phyloP scores from a whole-genome alignment of 37 sponge, comb jelly and placozoan species.

The Lycopodina hypogea region DNA sequence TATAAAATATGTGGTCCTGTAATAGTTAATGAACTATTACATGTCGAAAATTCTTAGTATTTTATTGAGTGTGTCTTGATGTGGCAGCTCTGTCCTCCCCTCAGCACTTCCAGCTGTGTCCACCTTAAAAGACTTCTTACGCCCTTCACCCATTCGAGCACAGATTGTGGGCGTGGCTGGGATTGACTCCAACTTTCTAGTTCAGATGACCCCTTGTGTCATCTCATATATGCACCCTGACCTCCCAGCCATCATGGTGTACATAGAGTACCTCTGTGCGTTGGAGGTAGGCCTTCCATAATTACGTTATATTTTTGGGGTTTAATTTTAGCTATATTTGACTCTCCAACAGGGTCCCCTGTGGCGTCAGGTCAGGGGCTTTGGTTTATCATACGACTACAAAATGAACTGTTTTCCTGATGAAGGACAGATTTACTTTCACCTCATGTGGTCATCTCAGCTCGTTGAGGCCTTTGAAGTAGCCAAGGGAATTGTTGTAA shows the following conservation, averaged over 20 bases:
- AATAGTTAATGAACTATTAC: too few relatives aligned
- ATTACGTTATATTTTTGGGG: neutral
- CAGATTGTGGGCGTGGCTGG: conserved; percentile 66
- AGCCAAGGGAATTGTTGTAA: conserved; percentile 74
- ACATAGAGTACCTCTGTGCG: conserved; percentile 76
- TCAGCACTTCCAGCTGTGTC: conserved; percentile 7
- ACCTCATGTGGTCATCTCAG: conserved; percentile 71
- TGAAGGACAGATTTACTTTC: conserved; percentile 64
- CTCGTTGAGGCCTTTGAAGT: conserved; percentile 75
- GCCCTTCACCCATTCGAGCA: neutral
- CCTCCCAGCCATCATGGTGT: conserved; percentile 73
- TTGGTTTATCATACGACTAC: conserved; percentile 93
- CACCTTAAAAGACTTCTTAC: conserved; percentile 9
- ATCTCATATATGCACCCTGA: conserved; percentile 59
- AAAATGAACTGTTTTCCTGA: conserved; percentile 53
- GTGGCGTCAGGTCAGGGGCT: conserved; percentile 93
- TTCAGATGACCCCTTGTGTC: conserved; percentile 50
- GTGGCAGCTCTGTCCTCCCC: conserved; percentile 10
- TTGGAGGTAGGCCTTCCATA: conserved; percentile 73
- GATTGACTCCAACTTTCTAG: conserved; percentile 84
- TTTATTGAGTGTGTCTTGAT: too few relatives aligned
- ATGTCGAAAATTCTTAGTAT: too few relatives aligned
- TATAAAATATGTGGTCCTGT: too few relatives aligned
- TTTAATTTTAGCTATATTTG: neutral
- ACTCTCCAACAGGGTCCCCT: conserved; percentile 84